Base-by-base conservation (phyloP, 2,113 vertebrate genomes). In the Tachysurus fulvidraco region DNA sequence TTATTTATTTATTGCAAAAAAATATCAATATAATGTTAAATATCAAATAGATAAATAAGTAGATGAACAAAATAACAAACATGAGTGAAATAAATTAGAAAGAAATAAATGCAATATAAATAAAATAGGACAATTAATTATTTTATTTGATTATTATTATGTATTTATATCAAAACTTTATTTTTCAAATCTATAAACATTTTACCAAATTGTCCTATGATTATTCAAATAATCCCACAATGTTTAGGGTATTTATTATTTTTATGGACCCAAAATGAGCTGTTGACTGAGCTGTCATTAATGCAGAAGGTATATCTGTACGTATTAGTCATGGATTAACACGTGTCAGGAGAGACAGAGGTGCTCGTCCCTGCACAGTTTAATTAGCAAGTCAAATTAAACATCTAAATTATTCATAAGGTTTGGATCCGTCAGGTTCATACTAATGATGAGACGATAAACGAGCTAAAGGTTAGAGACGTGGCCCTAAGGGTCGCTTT, bases 371-470 rank as follows among this genome's bases (percentile, higher is more conserved):
- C 21, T 13, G 28, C 19, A 55, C 50, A 83, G 41, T 36, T 30
- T 21, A 55, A 83, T 73, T 41, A 41, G 30, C 83, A 73, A 59
- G 83, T 30, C 69, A 73, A 50, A 65, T 82, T 46, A n/a, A 25
- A 36, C n/a, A 17, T 50, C n/a, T 28, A 55, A 76, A 85, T 85
- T n/a, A 85, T 85, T 73, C 36, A 76, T 85, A 55, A 60, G 28
- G 54, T 84, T n/a, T 59, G 62, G 54, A 74, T 21, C 50, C 36
- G 16, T 55, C 69, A 46, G 13, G 23, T 25, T 73, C 23, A 46
- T 30, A 17, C 36, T 85, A 60, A 85, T 28, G 52, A 11, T 9
- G 57, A 44, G 7, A 28, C 16, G 50, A 25, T 12, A 73, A 54
- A 74, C 8, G n/a, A 36, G 30, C 28, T 57, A 36, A 57, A 79